Evolutionary conservation across 2,888 invertebrate species (phyloP).

Genomic region (Microctonus aethiopoides): DNA sequence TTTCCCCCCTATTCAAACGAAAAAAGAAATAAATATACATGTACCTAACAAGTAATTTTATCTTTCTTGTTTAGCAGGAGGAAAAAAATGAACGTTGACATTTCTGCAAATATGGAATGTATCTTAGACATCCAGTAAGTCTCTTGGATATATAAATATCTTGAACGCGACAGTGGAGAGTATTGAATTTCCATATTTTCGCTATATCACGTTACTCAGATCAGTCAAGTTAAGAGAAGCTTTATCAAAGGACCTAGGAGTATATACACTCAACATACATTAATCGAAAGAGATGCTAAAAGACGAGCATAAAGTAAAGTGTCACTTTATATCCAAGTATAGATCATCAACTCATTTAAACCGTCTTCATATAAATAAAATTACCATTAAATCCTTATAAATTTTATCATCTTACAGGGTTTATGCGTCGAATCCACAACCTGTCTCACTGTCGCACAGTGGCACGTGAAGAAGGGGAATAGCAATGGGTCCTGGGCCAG

Average conservation of each 20-base stretch:
- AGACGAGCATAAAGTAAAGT: not conserved
- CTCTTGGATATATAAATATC: not conserved
- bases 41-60: not conserved
- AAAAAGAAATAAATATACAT: not conserved
- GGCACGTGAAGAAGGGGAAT: conserved; percentile 31
- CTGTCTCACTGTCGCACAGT: conserved; percentile 1
- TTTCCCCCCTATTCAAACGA: not conserved
- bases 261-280: not conserved
- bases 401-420: not conserved
- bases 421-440: conserved; percentile 3
- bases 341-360: not conserved
- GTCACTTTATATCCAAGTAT: not conserved
- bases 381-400: conserved; percentile 3
- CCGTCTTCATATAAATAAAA: not conserved
- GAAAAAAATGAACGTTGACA: not conserved
- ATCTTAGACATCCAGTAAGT: not conserved
- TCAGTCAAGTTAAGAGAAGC: not conserved
- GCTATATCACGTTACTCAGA: conserved; percentile 15
- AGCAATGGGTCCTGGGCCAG: conserved; percentile 12
- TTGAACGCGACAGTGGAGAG: not conserved
- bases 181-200: conserved; percentile 28
- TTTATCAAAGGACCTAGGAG: not conserved
- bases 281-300: no score
- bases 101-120: not conserved
- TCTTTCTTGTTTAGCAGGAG: not conserved